Base-by-base conservation (phyloP, 2,797 vertebrate genomes). In the Pagetopsis macropterus region DNA sequence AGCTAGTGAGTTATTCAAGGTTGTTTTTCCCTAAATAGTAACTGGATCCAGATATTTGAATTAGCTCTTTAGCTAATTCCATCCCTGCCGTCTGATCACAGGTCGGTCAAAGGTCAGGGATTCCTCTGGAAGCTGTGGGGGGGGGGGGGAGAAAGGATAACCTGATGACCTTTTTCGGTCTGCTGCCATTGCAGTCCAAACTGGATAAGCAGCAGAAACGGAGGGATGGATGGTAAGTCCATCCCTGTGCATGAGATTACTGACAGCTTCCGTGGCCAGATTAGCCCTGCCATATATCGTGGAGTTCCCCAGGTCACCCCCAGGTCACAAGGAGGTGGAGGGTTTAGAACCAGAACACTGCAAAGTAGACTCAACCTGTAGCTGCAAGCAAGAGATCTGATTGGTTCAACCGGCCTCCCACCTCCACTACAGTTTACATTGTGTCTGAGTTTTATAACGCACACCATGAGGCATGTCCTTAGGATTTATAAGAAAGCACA, bases 201-300 rank as follows among this genome's bases (percentile, higher is more conserved):
- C 70, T 76, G 79, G 79, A 76, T 79, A 71, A 79, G 66, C 49
- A 63, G 71, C 68, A 78, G 62, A 78, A 78, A 60, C 43, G 10
- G 67, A 76, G 56, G 72, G 73, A 50, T 74, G 55, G 76, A 75
- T 37, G 33, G 33, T 92, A 87, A 79, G 65, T 82, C 86, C 80
- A 77, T 81, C 84, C 80, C 60, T 59, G 82, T 87, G 84, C 78
- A 63, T 72, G 83, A 87, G 89, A 91, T 93, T 91, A 91, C 81
- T 78, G 73, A 84, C 56, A 79, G 76, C 75, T 73, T 78, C 78
- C 83, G 76, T 82, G 72, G 74, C 61, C 81, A 85, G 91, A 92
- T 93, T 94, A 92, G 75, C 12, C 9, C 64, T 27, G 60, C 60
- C 23, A 6, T 91, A 83, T 85, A 50, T 88, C 58, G 50, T 65